Percentiles rank a stretch among this genome's conserved stretches.
Conservation (phyloP, 2,113 vertebrate genomes). For the Ictalurus punctatus region DNA sequence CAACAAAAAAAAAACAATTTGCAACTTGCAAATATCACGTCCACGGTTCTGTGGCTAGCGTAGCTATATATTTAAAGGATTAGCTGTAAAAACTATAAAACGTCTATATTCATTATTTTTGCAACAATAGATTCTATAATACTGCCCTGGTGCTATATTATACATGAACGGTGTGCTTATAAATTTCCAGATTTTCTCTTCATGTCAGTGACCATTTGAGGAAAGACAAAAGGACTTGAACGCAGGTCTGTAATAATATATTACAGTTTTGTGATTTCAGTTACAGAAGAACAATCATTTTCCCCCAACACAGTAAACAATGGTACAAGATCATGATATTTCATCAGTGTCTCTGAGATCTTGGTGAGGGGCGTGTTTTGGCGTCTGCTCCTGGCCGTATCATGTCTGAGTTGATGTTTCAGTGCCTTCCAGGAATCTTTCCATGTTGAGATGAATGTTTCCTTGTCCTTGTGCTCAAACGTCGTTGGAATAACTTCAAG, state of each 20-base stretch:
- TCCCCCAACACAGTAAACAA: not conserved
- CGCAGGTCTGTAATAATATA: not conserved
- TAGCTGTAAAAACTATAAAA: not conserved
- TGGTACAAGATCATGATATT: not conserved
- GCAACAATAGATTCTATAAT: not conserved
- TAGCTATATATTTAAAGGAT: not conserved
- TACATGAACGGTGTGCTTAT: not conserved
- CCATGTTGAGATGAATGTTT: constrained; percentile 51
- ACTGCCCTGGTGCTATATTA: not conserved
- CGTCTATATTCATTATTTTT: no score
- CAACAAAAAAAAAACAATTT: no score
- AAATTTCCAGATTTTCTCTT: not conserved
- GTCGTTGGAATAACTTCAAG: constrained; percentile 37
- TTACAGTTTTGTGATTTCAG: not conserved
- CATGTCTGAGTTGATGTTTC: constrained; percentile 48
- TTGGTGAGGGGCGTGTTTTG: constrained; percentile 3
- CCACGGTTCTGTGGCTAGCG: not conserved
- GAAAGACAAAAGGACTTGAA: not conserved
- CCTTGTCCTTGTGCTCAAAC: constrained; percentile 28
- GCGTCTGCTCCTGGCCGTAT: not conserved
- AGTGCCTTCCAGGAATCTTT: constrained; percentile 60
- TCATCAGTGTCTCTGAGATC: not conserved
- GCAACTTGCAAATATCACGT: not conserved
- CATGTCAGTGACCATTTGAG: not conserved
- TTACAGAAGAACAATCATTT: not conserved